These are phyloP conservation scores for Eleutherodactylus coqui DNA, from an alignment of 2,797 vertebrate genomes.

Conservation along the genomic window DNA sequence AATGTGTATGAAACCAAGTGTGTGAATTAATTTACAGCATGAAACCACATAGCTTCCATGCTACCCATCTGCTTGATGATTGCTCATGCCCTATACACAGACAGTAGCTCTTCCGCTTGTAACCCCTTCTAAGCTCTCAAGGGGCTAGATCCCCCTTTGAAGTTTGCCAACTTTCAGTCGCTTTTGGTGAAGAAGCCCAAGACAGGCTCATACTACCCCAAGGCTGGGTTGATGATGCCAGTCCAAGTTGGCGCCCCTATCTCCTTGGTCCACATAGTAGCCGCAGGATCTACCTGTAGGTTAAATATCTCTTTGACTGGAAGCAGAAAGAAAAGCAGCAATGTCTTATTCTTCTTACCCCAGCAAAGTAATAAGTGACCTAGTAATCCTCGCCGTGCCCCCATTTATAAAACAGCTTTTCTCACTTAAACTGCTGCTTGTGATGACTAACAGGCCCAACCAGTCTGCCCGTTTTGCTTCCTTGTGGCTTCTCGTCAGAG, in stretches of 20 bases:
- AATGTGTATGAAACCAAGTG: too few relatives aligned
- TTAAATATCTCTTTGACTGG: not conserved
- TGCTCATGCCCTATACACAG: too few relatives aligned
- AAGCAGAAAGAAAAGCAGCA: not conserved
- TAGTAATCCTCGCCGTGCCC: not conserved
- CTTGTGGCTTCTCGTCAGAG: slow-evolving; percentile 5
- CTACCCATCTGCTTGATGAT: too few relatives aligned
- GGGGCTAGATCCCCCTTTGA: too few relatives aligned
- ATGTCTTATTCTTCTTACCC: not conserved
- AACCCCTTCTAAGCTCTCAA: too few relatives aligned
- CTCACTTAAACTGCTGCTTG: not conserved
- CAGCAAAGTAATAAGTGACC: slow-evolving; percentile 2
- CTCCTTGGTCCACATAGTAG: too few relatives aligned
- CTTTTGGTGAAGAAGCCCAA: not conserved
- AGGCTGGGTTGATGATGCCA: not conserved
- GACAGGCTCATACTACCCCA: not conserved
- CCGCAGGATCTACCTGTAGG: not conserved
- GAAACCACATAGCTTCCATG: too few relatives aligned
- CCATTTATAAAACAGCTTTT: slow-evolving; percentile 1
- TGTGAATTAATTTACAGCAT: too few relatives aligned
- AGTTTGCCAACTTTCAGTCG: too few relatives aligned
- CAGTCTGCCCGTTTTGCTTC: slow-evolving; percentile 7
- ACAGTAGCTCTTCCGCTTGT: too few relatives aligned
- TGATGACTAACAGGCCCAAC: not conserved
- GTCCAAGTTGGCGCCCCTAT: not conserved